These are phyloP conservation scores for Danio choprae DNA, from an alignment of 2,797 vertebrate species.

Conservation along the genomic window DNA sequence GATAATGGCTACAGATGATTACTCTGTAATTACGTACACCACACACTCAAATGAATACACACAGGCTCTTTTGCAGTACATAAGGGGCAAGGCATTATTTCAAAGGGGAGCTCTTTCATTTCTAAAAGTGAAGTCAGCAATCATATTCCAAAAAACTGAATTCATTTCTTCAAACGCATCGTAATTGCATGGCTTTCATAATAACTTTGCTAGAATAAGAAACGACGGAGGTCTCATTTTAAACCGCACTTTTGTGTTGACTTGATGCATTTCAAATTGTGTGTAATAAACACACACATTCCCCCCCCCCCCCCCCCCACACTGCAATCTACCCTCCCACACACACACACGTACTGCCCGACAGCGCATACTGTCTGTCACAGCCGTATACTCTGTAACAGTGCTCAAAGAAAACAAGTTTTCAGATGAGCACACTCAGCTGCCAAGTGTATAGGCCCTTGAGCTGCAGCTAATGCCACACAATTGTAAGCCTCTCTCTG, in stretches of 20 bases:
- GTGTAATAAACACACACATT: slow-evolving; percentile 27
- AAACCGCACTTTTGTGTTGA: slow-evolving; percentile 56
- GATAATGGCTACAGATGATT: slow-evolving; percentile 39
- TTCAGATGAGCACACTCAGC: slow-evolving; percentile 66
- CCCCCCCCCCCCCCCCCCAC: slow-evolving; percentile 25
- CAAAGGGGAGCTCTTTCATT: slow-evolving; percentile 2
- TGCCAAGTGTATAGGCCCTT: slow-evolving; percentile 63
- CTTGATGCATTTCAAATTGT: slow-evolving; percentile 52
- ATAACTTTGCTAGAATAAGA: slow-evolving; percentile 39
- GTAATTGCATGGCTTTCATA: slow-evolving; percentile 47
- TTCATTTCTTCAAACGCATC: slow-evolving; percentile 44
- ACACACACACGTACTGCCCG: slow-evolving; percentile 39
- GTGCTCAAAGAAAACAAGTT: slow-evolving; percentile 63
- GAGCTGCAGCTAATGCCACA: slow-evolving; percentile 52
- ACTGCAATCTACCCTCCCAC: slow-evolving; percentile 36
- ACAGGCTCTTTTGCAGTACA: slow-evolving; percentile 23
- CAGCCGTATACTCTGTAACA: slow-evolving; percentile 56
- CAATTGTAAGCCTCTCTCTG: slow-evolving; percentile 52
- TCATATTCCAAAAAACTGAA: slow-evolving; percentile 30
- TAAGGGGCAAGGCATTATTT: slow-evolving; percentile 26
- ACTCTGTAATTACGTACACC: slow-evolving; percentile 25
- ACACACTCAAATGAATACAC: slow-evolving; percentile 17
- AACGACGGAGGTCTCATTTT: slow-evolving; percentile 28
- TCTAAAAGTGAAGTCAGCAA: slow-evolving; percentile 44
- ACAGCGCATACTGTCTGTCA: slow-evolving; percentile 53